phyloP scores from a whole-genome alignment of 2,797 vertebrate genomes.

The Pantherophis alleghaniensis region DNA sequence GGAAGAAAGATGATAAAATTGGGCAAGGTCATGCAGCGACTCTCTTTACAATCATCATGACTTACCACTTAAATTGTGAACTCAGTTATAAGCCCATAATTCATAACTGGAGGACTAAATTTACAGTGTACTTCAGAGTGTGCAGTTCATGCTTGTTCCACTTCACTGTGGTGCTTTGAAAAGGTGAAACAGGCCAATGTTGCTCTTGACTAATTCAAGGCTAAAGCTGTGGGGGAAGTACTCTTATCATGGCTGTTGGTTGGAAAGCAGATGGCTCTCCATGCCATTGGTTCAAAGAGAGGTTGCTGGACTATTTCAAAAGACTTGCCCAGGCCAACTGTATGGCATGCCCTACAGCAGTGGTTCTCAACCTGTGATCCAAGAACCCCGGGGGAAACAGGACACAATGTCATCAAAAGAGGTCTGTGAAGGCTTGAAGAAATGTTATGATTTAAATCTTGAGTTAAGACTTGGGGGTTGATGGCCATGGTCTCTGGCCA shows the following conservation, averaged over 20 bases:
- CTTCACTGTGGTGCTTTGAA: neutral
- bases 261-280: neutral
- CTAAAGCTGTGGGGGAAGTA: neutral
- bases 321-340: neutral
- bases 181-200: neutral
- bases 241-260: neutral
- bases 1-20: neutral
- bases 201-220: neutral
- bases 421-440: neutral
- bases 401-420: no score
- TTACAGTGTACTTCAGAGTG: neutral
- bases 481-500: neutral
- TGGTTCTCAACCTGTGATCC: neutral
- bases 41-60: neutral
- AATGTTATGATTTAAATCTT: neutral
- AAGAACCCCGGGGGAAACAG: neutral
- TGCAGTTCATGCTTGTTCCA: neutral
- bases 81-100: neutral
- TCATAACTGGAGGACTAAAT: neutral
- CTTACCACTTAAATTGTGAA: neutral
- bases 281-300: neutral
- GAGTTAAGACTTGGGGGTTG: neutral
- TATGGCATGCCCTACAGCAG: neutral
- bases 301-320: neutral
- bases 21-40: neutral